Percentiles rank a stretch among this genome's conserved stretches.
phyloP scores from a whole-genome alignment of 2,797 vertebrate genomes.

The Heterohyrax brucei region DNA sequence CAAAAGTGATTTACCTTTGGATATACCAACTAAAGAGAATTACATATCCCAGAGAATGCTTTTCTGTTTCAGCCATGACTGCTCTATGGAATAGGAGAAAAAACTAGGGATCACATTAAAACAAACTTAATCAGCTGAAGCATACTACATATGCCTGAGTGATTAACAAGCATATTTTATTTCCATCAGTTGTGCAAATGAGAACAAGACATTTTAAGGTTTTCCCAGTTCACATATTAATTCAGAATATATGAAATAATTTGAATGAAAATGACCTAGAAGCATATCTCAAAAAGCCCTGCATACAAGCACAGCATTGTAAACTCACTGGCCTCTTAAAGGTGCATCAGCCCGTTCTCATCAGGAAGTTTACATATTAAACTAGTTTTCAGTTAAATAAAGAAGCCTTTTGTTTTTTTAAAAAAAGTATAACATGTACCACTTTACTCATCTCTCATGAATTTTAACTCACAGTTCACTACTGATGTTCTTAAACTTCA shows the following conservation, averaged over 20 bases:
- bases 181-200: constrained; percentile 83
- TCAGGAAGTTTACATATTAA: neutral
- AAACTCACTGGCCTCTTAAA: constrained; percentile 17
- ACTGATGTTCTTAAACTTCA: constrained; percentile 39
- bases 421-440: neutral
- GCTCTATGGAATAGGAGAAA: neutral
- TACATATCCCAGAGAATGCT: constrained; percentile 54
- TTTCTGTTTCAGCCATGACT: constrained; percentile 31
- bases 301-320: neutral
- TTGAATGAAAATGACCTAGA: constrained; percentile 82
- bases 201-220: constrained; percentile 74
- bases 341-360: neutral
- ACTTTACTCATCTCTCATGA: constrained; percentile 1
- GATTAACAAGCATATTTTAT: constrained; percentile 82
- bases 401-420: neutral
- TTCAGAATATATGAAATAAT: constrained; percentile 68
- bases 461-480: neutral
- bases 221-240: constrained; percentile 83
- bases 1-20: constrained; percentile 45
- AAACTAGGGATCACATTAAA: constrained; percentile 65
- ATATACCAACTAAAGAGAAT: constrained; percentile 1
- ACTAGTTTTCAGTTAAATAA: constrained; percentile 47
- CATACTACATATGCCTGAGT: constrained; percentile 79
- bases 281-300: constrained; percentile 27
- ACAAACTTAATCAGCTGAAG: constrained; percentile 79